These are phyloP conservation scores for Villa cingulata DNA, from an alignment of 2,888 invertebrate species.

Conservation along the genomic window DNA sequence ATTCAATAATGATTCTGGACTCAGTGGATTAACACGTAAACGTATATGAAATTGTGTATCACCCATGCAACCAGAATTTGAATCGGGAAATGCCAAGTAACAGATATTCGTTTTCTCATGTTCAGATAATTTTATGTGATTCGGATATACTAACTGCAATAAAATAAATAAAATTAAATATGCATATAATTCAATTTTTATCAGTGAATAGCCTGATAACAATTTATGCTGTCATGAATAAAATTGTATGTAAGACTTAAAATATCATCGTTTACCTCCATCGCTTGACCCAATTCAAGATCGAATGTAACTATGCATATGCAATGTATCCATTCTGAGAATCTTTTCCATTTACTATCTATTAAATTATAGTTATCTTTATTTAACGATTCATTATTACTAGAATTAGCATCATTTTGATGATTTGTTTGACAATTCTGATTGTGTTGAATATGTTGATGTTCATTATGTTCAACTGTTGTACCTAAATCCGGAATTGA, in stretches of 20 bases:
- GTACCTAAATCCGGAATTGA: no score
- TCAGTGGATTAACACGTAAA: conserved; percentile 52
- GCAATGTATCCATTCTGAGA: conserved; percentile 92
- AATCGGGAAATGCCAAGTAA: conserved; percentile 97
- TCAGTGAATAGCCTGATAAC: neutral
- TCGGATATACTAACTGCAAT: conserved; percentile 64
- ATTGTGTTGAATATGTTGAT: no score
- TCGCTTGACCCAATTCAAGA: conserved; percentile 94
- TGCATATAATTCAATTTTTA: neutral
- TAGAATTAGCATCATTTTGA: no score
- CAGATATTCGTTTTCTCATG: conserved; percentile 88
- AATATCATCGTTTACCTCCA: conserved; percentile 51
- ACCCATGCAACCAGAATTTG: conserved; percentile 97
- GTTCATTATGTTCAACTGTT: no score
- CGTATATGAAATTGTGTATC: conserved; percentile 95
- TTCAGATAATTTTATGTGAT: conserved; percentile 61
- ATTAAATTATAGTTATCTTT: neutral
- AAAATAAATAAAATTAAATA: neutral
- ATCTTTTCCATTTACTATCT: conserved; percentile 47
- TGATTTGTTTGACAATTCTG: no score
- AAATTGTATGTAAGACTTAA: no score
- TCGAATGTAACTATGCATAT: conserved; percentile 98
- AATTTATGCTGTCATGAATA: conserved; percentile 1
- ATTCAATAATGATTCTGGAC: conserved; percentile 39
- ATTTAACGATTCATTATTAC: no score